Evolutionary conservation across 2,888 invertebrate species (phyloP).

Genomic region (Drosophila acutilabella): DNA sequence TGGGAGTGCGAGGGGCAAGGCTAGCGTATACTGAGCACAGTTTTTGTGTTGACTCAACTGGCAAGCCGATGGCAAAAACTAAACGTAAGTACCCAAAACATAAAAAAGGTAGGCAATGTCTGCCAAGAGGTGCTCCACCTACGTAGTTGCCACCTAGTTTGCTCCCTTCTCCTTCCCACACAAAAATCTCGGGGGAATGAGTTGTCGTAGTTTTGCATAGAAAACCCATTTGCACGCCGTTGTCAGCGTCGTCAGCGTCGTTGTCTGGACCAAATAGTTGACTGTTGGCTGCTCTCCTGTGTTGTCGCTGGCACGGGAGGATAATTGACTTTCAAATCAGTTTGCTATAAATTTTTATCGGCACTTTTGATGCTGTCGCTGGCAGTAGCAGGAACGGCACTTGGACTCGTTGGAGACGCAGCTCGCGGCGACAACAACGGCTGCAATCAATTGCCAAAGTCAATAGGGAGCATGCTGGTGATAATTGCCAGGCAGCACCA

Average conservation of each 20-base stretch:
- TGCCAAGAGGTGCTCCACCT: conserved; percentile 3
- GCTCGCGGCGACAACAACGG: conserved; percentile 57
- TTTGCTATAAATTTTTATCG: conserved; percentile 85
- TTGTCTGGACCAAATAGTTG: conserved; percentile 62
- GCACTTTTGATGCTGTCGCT: conserved; percentile 81
- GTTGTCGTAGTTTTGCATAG: conserved; percentile 64
- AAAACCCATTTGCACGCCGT: conserved; percentile 78
- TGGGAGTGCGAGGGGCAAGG: background rate
- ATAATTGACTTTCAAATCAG: conserved; percentile 84
- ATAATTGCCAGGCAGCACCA: conserved; percentile 73
- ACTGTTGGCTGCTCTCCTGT: conserved; percentile 27
- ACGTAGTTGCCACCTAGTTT: background rate
- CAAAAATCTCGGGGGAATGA: background rate
- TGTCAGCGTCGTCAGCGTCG: conserved; percentile 40
- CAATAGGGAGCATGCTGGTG: conserved; percentile 72
- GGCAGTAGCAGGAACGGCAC: conserved; percentile 41
- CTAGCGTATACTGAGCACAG: conserved; percentile 12
- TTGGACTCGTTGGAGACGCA: conserved; percentile 5
- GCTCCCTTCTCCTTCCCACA: background rate
- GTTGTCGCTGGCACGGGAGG: conserved; percentile 44
- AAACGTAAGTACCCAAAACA: conserved; percentile 59
- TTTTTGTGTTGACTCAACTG: conserved; percentile 25
- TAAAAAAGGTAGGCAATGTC: conserved; percentile 66
- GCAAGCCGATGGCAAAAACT: conserved; percentile 35
- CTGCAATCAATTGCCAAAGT: conserved; percentile 82